phyloP scores from a whole-genome alignment of 2,113 vertebrate species.

The Caretta caretta region DNA sequence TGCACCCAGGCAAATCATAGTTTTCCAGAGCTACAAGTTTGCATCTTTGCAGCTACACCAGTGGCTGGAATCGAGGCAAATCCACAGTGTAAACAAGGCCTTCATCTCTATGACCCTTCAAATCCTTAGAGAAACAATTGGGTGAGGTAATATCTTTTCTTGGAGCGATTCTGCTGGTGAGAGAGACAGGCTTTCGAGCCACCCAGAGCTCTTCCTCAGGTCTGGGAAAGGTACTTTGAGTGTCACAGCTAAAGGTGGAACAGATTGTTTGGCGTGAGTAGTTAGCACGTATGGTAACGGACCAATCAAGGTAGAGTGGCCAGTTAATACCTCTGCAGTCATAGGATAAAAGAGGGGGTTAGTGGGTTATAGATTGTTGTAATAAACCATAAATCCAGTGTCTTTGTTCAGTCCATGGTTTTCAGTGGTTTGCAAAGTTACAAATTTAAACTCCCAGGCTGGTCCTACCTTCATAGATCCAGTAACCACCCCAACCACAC shows the following conservation, averaged over 20 bases:
- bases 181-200: not conserved
- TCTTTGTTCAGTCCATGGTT: not conserved
- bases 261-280: not conserved
- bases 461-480: no score
- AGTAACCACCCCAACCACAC: no score
- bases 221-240: not conserved
- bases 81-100: not conserved
- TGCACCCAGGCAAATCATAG: not conserved
- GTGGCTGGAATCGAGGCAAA: not conserved
- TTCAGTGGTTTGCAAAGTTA: no score
- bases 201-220: not conserved
- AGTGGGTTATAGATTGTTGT: not conserved
- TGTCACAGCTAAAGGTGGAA: not conserved
- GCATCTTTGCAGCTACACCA: not conserved
- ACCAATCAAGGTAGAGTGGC: not conserved
- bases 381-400: not conserved
- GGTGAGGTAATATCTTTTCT: not conserved
- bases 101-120: not conserved
- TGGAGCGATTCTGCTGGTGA: not conserved
- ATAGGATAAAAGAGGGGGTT: not conserved
- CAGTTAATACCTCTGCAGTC: not conserved
- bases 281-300: not conserved
- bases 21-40: not conserved
- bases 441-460: no score
- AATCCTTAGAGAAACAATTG: not conserved